Evolutionary conservation across 2,113 vertebrate species (phyloP), one percentile per base, ranked within the genome.

Genomic region (Progne subis): DNA sequence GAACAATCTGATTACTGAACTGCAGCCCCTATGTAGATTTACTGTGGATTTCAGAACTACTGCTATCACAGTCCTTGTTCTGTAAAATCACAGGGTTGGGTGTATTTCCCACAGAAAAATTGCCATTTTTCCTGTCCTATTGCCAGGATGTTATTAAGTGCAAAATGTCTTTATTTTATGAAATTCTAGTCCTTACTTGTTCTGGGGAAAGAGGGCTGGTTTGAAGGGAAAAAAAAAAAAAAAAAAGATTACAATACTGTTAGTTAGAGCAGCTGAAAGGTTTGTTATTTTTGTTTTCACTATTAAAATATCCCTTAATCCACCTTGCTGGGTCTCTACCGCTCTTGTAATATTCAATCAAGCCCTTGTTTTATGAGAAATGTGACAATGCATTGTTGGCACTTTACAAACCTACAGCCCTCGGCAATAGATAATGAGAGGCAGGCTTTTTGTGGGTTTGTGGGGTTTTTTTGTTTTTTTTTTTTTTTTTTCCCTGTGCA

Each of bases 351-450:
- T 96, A 96, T 95, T 97, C 97, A 97, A 94, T 98, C 95, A 97
- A 93, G 82, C 72, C 92, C 97, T 96, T 93, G 95, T 97, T 98
- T 96, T 85, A 77, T 95, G 95, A 97, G 94, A 95, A 97, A 97
- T 97, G 93, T 96, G 95, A 92, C 95, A 95, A 61, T 76, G 80
- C 64, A 49, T 97, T 89, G 89, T 94, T 96, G 88, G 91, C 92
- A 94, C 96, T 95, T 97, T 96, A 95, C 93, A 96, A 95, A 79
- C 94, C 94, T 90, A 39, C 89, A 95, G 95, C 97, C 97, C 95
- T 95, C 46, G 97, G 96, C 96, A 95, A 95, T 71, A 92, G 90
- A 97, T 97, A 97, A 97, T 95, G 96, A 89, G 92, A 97, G 94
- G 86, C 95, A 96, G 75, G 59, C 25, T 77, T 67, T 96, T 96